A percentile compares a stretch with the other conserved stretches of the same genome.
Conservation (phyloP, 2,888 invertebrate species). For the Saturnia pavonia region DNA sequence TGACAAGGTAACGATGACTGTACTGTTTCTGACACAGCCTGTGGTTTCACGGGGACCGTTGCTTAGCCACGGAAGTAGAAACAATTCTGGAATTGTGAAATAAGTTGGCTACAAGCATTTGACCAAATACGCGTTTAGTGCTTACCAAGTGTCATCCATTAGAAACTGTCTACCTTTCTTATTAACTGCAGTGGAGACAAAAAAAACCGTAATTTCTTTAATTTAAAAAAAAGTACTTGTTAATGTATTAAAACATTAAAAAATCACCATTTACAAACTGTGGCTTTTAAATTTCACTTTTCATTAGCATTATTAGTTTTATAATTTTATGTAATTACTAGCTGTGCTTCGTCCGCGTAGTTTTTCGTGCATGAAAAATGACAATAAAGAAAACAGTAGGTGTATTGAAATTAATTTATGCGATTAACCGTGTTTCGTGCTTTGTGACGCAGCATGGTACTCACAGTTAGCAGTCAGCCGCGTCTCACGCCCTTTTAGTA, state of each 20-base stretch:
- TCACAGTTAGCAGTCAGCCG: no score
- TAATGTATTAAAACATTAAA: neutral
- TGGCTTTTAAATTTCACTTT: neutral
- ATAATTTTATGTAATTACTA: no score
- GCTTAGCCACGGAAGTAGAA: neutral
- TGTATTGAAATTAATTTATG: no score
- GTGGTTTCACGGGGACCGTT: neutral
- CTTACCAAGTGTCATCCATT: neutral
- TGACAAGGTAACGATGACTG: slow-evolving; percentile 38
- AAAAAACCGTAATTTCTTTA: no score
- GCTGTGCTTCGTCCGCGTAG: no score
- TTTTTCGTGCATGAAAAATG: no score
- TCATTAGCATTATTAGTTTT: neutral
- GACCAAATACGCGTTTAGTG: neutral
- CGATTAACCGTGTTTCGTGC: no score
- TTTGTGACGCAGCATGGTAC: no score
- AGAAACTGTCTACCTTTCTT: neutral
- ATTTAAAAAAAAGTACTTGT: no score
- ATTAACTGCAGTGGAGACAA: neutral
- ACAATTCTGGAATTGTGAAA: slow-evolving; percentile 19
- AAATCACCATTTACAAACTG: no score
- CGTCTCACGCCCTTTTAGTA: no score
- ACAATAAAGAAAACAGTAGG: no score
- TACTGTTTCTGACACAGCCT: slow-evolving; percentile 29
- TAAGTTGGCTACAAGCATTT: slow-evolving; percentile 12